Evolutionary conservation across 2,888 invertebrate species (phyloP), one percentile per base, ranked within the genome.

Genomic region (Dichetophora obliterata): DNA sequence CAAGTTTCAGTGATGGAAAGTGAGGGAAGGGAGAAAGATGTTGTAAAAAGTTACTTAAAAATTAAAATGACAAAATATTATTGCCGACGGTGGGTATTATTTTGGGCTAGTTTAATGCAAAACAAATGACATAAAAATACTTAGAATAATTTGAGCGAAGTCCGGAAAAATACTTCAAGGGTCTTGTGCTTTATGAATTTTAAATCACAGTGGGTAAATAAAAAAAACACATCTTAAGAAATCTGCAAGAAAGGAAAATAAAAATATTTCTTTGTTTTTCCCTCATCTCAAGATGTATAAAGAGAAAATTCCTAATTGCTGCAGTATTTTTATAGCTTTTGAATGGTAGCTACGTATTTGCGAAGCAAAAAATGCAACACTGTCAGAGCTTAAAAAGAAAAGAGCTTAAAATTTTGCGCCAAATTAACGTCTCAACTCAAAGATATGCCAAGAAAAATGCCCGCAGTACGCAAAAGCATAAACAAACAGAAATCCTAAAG

Each of bases 61-160:
- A 84, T 84, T 81, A 79, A 83, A 81, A 81, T 79, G 72, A 75
- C 76, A 69, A 71, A 69, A 77, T 73, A 50, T 76, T 73, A n/a
- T 57, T n/a, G n/a, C 6, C 73, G 74, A 77, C 77, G 78, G 79
- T 81, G 78, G 78, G 82, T 50, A 22, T 31, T 57, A 37, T 65
- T 37, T 61, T 37, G 63, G 43, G 43, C 37, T n/a, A 75, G 79
- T 80, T 84, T 85, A 84, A 84, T 84, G 85, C 81, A 82, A 83
- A 85, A 86, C 85, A 85, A 85, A 86, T 85, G 86, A 84, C 84
- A 81, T 85, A 85, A 86, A 85, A 84, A 81, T 81, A 81, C 81
- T 79, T 75, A 81, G 77, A 71, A 83, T 61, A 68, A 73, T 22
- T 74, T 24, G 24, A 34, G 66, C 34, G 9, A 24, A 27, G 14